phyloP scores from a whole-genome alignment of 2,888 invertebrate genomes.

The Acronicta aceris region DNA sequence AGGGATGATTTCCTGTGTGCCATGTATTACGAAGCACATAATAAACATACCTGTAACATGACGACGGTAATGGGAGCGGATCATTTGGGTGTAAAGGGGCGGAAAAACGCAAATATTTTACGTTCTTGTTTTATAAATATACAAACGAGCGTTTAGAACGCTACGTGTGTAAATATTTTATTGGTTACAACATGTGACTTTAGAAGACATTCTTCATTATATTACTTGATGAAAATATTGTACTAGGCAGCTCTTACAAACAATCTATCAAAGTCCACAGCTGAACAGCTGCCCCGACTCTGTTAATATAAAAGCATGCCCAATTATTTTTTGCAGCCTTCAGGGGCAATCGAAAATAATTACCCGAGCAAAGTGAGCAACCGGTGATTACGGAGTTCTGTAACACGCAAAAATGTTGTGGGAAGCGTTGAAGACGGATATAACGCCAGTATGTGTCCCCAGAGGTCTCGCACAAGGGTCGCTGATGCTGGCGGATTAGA shows the following conservation, averaged over 20 bases:
- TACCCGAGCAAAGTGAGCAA: constrained; percentile 14
- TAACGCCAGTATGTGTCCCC: constrained; percentile 66
- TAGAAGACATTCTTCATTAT: too few species aligned
- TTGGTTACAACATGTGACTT: background rate
- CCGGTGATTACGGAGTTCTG: constrained; percentile 26
- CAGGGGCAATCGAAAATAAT: constrained; percentile 28
- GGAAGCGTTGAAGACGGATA: constrained; percentile 53
- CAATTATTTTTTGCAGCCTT: constrained; percentile 8
- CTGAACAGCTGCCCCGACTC: background rate
- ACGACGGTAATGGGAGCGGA: constrained; percentile 70
- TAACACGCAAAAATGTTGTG: constrained; percentile 57
- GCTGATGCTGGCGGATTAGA: constrained; percentile 82
- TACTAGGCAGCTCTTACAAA: background rate
- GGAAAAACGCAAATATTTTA: constrained; percentile 72
- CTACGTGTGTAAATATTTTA: constrained; percentile 4
- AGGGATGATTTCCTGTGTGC: constrained; percentile 36
- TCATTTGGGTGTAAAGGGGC: constrained; percentile 70
- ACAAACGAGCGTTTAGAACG: constrained; percentile 53
- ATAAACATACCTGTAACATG: constrained; percentile 57
- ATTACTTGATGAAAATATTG: too few species aligned
- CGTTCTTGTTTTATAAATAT: constrained; percentile 62
- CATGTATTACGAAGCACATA: constrained; percentile 53
- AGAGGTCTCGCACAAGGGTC: constrained; percentile 66
- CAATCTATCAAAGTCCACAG: background rate
- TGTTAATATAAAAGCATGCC: constrained; percentile 6